Evolutionary conservation across 2,888 invertebrate genomes (phyloP).

Genomic region (Vandiemenella viatica): DNA sequence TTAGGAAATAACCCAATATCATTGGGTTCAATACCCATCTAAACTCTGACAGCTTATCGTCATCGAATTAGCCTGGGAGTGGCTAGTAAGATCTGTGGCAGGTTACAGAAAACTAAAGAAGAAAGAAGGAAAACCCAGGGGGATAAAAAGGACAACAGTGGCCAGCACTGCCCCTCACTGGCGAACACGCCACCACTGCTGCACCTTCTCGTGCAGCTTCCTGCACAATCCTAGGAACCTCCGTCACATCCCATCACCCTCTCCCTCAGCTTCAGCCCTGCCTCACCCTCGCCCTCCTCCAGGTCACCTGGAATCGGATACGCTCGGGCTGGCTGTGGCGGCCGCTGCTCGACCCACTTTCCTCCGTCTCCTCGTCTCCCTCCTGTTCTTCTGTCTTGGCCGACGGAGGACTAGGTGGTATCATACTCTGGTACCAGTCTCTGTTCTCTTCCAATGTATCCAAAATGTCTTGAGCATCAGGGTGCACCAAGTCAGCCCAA

Average conservation of each 20-base stretch:
- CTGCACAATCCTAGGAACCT: constrained; percentile 80
- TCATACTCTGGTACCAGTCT: constrained; percentile 92
- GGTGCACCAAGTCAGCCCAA: constrained; percentile 98
- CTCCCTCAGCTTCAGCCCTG: constrained; percentile 32
- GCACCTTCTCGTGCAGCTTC: constrained; percentile 78
- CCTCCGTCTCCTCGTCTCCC: constrained; percentile 20
- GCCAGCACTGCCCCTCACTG: too few species aligned
- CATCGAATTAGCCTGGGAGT: too few species aligned
- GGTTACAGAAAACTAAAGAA: too few species aligned
- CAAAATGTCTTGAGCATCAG: constrained; percentile 94
- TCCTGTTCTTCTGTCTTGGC: constrained; percentile 31
- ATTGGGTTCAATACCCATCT: too few species aligned
- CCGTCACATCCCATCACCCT: constrained; percentile 71
- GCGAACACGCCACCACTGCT: constrained; percentile 60
- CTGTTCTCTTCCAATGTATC: constrained; percentile 97
- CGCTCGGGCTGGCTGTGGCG: constrained; percentile 27
- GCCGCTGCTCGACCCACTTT: constrained; percentile 5
- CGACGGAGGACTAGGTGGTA: constrained; percentile 79
- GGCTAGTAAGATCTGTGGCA: too few species aligned
- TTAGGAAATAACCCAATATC: too few species aligned
- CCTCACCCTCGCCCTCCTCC: constrained; percentile 63
- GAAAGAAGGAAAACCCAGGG: too few species aligned
- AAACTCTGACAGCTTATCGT: too few species aligned
- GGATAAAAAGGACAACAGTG: too few species aligned
- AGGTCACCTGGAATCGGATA: constrained; percentile 65